Conservation (phyloP, 1,140 invertebrate genomes). For the Laupala kohalensis region DNA sequence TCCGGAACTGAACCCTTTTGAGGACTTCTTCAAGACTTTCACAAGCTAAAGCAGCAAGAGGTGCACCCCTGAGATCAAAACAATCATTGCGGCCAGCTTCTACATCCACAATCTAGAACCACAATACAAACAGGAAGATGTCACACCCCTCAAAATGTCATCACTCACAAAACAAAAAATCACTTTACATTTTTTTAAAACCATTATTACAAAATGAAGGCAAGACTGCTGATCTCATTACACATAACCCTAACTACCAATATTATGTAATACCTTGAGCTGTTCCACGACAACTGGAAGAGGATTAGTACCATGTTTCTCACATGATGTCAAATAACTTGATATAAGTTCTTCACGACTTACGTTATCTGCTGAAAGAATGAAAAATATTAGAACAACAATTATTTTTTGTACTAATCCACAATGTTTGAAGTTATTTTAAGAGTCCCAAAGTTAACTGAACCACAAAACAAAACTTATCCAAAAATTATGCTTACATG, state of each 20-base stretch:
- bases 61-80: slow-evolving; percentile 36
- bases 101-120: slow-evolving; percentile 18
- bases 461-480: too few relatives aligned
- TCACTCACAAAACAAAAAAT: not conserved
- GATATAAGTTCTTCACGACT: slow-evolving; percentile 46
- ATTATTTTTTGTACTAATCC: not conserved
- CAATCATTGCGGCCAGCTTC: slow-evolving; percentile 27
- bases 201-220: too few relatives aligned
- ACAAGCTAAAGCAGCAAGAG: slow-evolving; percentile 42
- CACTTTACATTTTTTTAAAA: not conserved
- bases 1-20: slow-evolving; percentile 55
- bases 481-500: too few relatives aligned
- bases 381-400: slow-evolving; percentile 15
- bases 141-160: too few relatives aligned
- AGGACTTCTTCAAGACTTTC: slow-evolving; percentile 66
- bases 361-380: slow-evolving; percentile 35
- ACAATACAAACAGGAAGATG: not conserved
- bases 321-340: slow-evolving; percentile 56
- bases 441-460: too few relatives aligned
- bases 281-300: slow-evolving; percentile 54
- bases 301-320: slow-evolving; percentile 50
- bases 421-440: not conserved
- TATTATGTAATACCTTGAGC: slow-evolving; percentile 39
- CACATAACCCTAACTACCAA: too few relatives aligned
- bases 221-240: too few relatives aligned